These are phyloP conservation scores for Pelosia muscerda DNA, from an alignment of 2,888 invertebrate genomes.

Conservation along the genomic window DNA sequence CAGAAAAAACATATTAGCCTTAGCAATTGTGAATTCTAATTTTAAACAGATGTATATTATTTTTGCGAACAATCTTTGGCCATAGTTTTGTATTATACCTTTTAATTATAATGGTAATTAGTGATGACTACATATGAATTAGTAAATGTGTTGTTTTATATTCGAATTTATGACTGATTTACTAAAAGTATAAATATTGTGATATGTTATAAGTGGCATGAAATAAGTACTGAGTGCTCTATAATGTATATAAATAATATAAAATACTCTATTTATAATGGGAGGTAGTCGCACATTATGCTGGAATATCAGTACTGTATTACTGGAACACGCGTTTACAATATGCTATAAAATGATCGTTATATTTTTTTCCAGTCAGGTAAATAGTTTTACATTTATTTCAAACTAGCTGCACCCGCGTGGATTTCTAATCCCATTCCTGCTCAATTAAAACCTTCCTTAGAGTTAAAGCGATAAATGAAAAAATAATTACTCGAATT, in stretches of 20 bases:
- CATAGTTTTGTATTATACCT: constrained; percentile 1
- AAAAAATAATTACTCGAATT: too few species aligned
- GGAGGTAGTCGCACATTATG: constrained; percentile 3
- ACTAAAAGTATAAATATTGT: constrained; percentile 16
- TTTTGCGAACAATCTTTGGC: constrained; percentile 13
- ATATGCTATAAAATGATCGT: background rate
- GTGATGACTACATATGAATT: background rate
- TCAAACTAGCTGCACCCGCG: too few species aligned
- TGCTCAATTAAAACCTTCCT: too few species aligned
- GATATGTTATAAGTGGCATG: constrained; percentile 18
- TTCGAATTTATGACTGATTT: constrained; percentile 17
- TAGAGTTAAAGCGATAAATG: too few species aligned
- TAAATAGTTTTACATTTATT: too few species aligned
- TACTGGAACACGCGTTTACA: background rate
- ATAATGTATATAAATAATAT: constrained; percentile 14
- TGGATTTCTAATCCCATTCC: too few species aligned
- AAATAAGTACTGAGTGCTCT: constrained; percentile 11
- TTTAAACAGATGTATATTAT: constrained; percentile 11
- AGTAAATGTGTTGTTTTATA: constrained; percentile 6
- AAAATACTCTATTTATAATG: background rate
- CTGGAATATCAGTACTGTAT: background rate
- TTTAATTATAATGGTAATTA: constrained; percentile 2
- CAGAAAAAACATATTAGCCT: background rate
- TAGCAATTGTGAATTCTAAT: background rate
- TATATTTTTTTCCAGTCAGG: too few species aligned